Evolutionary conservation across 2,888 invertebrate genomes (phyloP).

Genomic region (Hirtodrosophila cameraria): DNA sequence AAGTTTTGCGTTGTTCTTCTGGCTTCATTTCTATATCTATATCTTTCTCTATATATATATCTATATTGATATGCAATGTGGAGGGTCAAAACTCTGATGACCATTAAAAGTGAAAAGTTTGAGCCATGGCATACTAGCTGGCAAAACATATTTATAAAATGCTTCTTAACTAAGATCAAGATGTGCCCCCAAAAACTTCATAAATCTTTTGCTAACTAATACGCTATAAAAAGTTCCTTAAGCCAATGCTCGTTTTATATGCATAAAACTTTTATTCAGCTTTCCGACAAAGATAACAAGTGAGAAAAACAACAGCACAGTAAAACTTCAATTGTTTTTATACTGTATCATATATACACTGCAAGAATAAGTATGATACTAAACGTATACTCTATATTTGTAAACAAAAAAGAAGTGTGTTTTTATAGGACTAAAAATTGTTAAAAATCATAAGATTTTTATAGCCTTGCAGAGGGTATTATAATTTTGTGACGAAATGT

Average conservation of each 20-base stretch:
- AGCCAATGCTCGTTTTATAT: constrained; percentile 69
- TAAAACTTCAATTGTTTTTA: constrained; percentile 35
- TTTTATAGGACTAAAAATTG: no score
- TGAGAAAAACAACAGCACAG: constrained; percentile 27
- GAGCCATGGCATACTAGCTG: constrained; percentile 30
- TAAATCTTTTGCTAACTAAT: constrained; percentile 76
- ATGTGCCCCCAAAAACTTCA: constrained; percentile 67
- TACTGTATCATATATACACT: constrained; percentile 15
- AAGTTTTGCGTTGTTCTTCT: constrained; percentile 47
- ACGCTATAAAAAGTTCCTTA: constrained; percentile 64
- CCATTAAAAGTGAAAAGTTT: constrained; percentile 79
- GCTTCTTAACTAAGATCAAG: constrained; percentile 36
- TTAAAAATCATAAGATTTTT: no score
- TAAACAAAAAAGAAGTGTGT: neutral
- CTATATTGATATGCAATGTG: constrained; percentile 45
- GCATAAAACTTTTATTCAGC: constrained; percentile 67
- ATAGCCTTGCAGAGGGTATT: no score
- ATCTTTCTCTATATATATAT: constrained; percentile 54
- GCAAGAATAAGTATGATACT: neutral
- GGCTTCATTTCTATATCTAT: constrained; percentile 23
- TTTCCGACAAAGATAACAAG: constrained; percentile 64
- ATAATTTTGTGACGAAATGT: no score
- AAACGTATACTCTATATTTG: neutral
- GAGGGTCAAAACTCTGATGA: constrained; percentile 60
- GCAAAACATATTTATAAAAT: constrained; percentile 49